Conservation (phyloP, 2,797 vertebrate genomes). For the Hafferia zeledoni region DNA sequence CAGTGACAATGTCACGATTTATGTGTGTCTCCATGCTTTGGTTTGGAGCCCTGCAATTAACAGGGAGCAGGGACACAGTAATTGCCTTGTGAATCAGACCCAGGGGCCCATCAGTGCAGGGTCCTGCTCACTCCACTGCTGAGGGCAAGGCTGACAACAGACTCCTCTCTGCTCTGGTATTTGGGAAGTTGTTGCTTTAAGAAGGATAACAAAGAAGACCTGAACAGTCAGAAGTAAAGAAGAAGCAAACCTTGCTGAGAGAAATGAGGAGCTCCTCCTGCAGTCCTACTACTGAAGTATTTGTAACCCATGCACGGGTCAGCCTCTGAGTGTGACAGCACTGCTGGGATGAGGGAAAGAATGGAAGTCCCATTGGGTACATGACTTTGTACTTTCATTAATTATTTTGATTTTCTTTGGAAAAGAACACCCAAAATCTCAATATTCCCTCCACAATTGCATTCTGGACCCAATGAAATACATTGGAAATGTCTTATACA, state of each 20-base stretch:
- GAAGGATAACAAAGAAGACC: not conserved
- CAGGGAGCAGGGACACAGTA: slow-evolving; percentile 13
- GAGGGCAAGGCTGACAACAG: not conserved
- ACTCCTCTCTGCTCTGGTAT: not conserved
- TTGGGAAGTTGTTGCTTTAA: not conserved
- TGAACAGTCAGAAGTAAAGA: not conserved
- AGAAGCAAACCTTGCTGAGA: not conserved
- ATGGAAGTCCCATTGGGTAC: not conserved
- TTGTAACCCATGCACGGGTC: accelerated
- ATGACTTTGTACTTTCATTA: not conserved
- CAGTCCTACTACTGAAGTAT: not conserved
- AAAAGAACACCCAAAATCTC: not conserved
- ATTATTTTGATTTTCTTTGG: not conserved
- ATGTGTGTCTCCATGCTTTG: not conserved
- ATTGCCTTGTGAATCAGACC: slow-evolving; percentile 19
- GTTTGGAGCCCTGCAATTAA: slow-evolving; percentile 31
- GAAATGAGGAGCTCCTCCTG: not conserved
- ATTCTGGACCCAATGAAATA: not conserved
- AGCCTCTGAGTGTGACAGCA: not conserved
- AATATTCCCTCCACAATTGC: not conserved
- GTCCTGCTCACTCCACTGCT: not conserved
- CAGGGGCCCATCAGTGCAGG: not conserved
- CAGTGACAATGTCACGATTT: slow-evolving; percentile 36
- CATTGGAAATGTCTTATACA: not conserved
- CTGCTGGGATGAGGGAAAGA: not conserved